Evolutionary conservation across 2,888 invertebrate genomes (phyloP).

Genomic region (Stomorhina lunata): DNA sequence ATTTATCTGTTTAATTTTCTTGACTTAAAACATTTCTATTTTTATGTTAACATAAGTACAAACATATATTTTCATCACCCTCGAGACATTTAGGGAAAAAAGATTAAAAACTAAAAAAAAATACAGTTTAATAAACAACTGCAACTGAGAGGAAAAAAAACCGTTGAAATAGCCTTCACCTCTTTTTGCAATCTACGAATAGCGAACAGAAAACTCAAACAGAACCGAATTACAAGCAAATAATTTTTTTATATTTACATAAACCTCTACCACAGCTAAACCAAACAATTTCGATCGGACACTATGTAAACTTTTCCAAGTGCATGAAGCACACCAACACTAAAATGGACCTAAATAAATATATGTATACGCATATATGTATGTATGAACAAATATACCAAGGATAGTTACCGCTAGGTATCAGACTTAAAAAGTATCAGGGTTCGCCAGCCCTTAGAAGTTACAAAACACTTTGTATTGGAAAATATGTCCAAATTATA

Average conservation of each 20-base stretch:
- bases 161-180: conserved; percentile 64
- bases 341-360: too few relatives aligned
- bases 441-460: too few relatives aligned
- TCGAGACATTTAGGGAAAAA: conserved; percentile 37
- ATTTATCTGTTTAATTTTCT: conserved; percentile 21
- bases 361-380: too few relatives aligned
- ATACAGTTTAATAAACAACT: conserved; percentile 1
- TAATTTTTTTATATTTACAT: background rate
- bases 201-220: background rate
- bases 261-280: background rate
- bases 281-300: background rate
- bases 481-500: too few relatives aligned
- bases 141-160: background rate
- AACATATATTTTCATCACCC: conserved; percentile 46
- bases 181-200: conserved; percentile 53
- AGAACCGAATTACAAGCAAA: background rate
- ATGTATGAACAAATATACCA: too few relatives aligned
- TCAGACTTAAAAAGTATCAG: too few relatives aligned
- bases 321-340: too few relatives aligned
- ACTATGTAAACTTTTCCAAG: too few relatives aligned
- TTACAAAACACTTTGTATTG: too few relatives aligned
- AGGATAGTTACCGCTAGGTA: too few relatives aligned
- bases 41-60: too few relatives aligned
- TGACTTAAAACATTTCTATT: conserved; percentile 2
- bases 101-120: conserved; percentile 5